Percentiles rank a stretch among this genome's conserved stretches.
phyloP scores from a whole-genome alignment of 2,888 invertebrate species.

The Physocephala rufipes region DNA sequence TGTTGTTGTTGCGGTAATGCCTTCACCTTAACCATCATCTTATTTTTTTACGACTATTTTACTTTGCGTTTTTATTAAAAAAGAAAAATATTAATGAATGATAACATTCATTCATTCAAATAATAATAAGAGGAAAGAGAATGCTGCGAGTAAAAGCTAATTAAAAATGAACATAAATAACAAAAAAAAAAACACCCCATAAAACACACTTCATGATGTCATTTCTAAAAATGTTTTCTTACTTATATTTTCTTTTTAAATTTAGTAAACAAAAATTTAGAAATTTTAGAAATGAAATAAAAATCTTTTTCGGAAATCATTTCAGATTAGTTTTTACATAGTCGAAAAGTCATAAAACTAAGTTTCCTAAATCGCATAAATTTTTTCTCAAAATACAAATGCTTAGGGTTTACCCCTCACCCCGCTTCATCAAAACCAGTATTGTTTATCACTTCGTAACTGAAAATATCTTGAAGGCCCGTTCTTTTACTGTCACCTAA shows the following conservation, averaged over 20 bases:
- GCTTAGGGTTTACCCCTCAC: no score
- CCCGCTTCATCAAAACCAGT: no score
- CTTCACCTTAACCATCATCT: conserved; percentile 4
- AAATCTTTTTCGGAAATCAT: no score
- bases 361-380: no score
- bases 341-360: no score
- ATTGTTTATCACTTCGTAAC: no score
- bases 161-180: background rate
- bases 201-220: background rate
- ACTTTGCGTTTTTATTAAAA: background rate
- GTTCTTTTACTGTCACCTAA: no score
- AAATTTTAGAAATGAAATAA: background rate
- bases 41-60: conserved; percentile 11
- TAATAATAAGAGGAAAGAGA: background rate
- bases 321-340: no score
- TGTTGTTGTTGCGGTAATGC: conserved; percentile 14
- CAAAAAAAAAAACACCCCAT: background rate
- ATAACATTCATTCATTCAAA: background rate
- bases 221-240: conserved; percentile 1
- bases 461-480: no score
- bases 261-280: background rate
- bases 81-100: background rate
- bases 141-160: background rate
- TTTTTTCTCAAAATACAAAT: no score
- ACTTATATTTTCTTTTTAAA: background rate